phyloP scores from a whole-genome alignment of 2,113 vertebrate species.

The Syngnathoides biaculeatus region DNA sequence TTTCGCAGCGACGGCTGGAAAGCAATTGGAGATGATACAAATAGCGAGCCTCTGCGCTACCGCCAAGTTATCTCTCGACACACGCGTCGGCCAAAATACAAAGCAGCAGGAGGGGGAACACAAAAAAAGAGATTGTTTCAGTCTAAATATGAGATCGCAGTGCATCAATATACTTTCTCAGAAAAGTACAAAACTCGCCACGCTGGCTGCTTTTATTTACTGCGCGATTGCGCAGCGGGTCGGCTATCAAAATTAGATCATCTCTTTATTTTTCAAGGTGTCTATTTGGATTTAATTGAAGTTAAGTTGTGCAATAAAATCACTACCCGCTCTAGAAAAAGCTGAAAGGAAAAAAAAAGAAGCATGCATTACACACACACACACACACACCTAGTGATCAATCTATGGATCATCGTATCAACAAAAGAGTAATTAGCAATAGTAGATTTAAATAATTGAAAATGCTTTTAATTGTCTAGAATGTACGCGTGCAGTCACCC shows the following conservation, averaged over 20 bases:
- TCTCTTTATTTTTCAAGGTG: constrained; percentile 57
- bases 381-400: neutral
- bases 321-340: constrained; percentile 15
- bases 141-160: constrained; percentile 11
- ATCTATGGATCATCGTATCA: neutral
- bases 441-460: constrained; percentile 10
- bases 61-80: neutral
- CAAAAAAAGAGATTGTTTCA: neutral
- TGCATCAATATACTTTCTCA: constrained; percentile 5
- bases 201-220: constrained; percentile 31
- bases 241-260: constrained; percentile 15
- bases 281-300: constrained; percentile 69
- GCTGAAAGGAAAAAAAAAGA: constrained; percentile 1
- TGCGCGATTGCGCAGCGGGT: constrained; percentile 18
- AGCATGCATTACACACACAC: constrained; percentile 25
- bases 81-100: neutral
- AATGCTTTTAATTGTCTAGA: constrained; percentile 7
- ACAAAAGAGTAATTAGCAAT: constrained; percentile 1
- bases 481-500: neutral
- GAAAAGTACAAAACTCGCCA: constrained; percentile 6
- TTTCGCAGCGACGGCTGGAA: neutral
- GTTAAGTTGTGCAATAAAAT: constrained; percentile 48
- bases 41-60: neutral
- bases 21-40: constrained; percentile 1
- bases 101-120: neutral